Evolutionary conservation across 2,888 invertebrate genomes (phyloP).

Genomic region (Sturmia bella): DNA sequence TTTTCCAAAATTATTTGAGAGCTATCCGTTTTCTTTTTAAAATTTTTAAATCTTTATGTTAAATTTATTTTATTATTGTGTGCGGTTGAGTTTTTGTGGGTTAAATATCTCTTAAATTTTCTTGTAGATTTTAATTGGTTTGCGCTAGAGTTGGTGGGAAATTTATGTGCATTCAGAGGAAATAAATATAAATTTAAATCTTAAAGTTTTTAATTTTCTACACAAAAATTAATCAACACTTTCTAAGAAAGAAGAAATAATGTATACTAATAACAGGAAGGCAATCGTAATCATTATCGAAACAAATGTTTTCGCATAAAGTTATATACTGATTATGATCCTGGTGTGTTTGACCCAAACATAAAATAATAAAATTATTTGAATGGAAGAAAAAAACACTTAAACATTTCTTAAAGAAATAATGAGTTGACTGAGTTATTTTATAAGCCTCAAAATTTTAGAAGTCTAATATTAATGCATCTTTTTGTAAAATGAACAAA

Average conservation of each 20-base stretch:
- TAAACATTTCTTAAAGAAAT: no score
- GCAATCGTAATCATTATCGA: slow-evolving; percentile 13
- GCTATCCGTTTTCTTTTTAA: slow-evolving; percentile 23
- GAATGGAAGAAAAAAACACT: no score
- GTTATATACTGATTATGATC: no score
- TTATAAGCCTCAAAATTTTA: no score
- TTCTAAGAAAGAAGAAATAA: neutral
- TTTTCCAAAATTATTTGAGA: slow-evolving; percentile 45
- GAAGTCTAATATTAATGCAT: no score
- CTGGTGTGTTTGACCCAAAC: no score
- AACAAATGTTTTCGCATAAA: slow-evolving; percentile 10
- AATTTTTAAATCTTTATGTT: slow-evolving; percentile 44
- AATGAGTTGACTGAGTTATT: no score
- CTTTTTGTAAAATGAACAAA: no score
- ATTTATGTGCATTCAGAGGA: slow-evolving; percentile 43
- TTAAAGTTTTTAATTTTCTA: neutral
- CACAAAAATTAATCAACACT: neutral
- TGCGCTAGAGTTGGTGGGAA: slow-evolving; percentile 60
- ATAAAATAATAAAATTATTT: no score
- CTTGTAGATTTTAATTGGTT: slow-evolving; percentile 61
- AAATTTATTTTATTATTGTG: slow-evolving; percentile 47
- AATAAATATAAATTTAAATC: neutral
- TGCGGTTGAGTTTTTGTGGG: slow-evolving; percentile 24
- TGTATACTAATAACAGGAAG: neutral
- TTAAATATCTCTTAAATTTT: slow-evolving; percentile 34